A percentile compares a stretch with the other conserved stretches of the same genome.
Evolutionary conservation across 1,140 invertebrate species (phyloP).

Genomic region (Drosophila santomea): DNA sequence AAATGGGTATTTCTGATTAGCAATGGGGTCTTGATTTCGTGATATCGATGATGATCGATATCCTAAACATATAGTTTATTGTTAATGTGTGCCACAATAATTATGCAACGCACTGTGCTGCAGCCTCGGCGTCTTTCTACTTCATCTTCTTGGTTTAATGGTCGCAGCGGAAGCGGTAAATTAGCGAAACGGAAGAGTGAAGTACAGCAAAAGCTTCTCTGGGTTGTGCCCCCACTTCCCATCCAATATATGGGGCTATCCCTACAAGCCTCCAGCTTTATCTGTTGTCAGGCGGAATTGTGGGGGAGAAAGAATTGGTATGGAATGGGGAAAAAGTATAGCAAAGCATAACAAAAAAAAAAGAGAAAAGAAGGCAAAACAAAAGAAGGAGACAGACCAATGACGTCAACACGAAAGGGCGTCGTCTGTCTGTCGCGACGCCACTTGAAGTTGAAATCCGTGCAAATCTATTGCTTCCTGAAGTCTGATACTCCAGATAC

Average conservation of each 20-base stretch:
- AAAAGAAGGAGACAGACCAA: constrained; percentile 10
- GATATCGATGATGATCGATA: not conserved
- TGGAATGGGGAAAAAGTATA: not conserved
- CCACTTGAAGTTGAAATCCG: constrained; percentile 49
- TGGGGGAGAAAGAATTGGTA: not conserved
- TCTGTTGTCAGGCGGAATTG: constrained; percentile 45
- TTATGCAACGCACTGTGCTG: constrained; percentile 5
- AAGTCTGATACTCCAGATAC: constrained; percentile 68
- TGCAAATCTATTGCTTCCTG: constrained; percentile 82
- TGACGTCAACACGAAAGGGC: constrained; percentile 35
- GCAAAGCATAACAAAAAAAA: not conserved
- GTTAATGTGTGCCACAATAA: not conserved
- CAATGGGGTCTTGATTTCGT: not conserved
- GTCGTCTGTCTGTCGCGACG: constrained; percentile 20
- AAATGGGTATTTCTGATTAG: not conserved
- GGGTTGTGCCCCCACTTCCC: too few species aligned
- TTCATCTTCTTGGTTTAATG: constrained; percentile 55
- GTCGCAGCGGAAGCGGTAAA: constrained; percentile 65
- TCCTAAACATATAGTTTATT: not conserved
- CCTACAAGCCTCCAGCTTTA: constrained; percentile 5
- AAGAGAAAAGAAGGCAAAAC: constrained; percentile 25
- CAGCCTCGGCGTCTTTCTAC: constrained; percentile 12
- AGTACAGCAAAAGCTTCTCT: not conserved
- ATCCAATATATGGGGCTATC: not conserved
- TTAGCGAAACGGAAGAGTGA: constrained; percentile 63